Evolutionary conservation across 2,888 invertebrate species (phyloP).

Genomic region (Lapara coniferarum): DNA sequence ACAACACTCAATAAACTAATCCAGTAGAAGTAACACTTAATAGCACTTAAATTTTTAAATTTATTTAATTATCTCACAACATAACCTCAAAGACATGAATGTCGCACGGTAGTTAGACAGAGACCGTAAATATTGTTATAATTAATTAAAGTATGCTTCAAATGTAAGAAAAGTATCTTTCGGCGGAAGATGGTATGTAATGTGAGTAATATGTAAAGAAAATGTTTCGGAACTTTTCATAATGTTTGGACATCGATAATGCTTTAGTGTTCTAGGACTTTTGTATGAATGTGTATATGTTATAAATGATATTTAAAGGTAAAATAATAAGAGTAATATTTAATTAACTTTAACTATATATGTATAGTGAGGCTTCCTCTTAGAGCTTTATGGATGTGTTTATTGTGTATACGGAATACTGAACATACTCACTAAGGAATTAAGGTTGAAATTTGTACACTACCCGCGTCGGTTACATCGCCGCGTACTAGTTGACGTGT

Average conservation of each 20-base stretch:
- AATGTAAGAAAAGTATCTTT: slow-evolving; percentile 49
- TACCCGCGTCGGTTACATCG: slow-evolving; percentile 50
- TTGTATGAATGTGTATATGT: slow-evolving; percentile 78
- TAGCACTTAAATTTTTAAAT: no score
- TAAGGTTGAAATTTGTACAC: slow-evolving; percentile 67
- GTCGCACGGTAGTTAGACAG: no score
- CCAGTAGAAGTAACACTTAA: no score
- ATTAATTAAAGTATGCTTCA: slow-evolving; percentile 52
- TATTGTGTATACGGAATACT: slow-evolving; percentile 78
- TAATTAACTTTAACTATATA: slow-evolving; percentile 65
- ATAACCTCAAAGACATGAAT: no score
- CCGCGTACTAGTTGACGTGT: slow-evolving; percentile 23
- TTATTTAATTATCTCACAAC: no score
- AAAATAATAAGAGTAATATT: slow-evolving; percentile 52
- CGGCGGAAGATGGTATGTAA: slow-evolving; percentile 47
- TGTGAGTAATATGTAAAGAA: slow-evolving; percentile 42
- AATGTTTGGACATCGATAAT: slow-evolving; percentile 68
- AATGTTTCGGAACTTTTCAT: slow-evolving; percentile 46
- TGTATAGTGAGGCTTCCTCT: slow-evolving; percentile 82
- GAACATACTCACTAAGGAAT: slow-evolving; percentile 76
- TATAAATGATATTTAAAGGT: slow-evolving; percentile 70
- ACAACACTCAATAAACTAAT: no score
- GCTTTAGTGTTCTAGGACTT: slow-evolving; percentile 71
- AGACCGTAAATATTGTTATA: no score
- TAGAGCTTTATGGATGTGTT: slow-evolving; percentile 80